A percentile compares a stretch with the other conserved stretches of the same genome.
phyloP scores from a whole-genome alignment of 2,113 vertebrate genomes.

The Pelodiscus sinensis region DNA sequence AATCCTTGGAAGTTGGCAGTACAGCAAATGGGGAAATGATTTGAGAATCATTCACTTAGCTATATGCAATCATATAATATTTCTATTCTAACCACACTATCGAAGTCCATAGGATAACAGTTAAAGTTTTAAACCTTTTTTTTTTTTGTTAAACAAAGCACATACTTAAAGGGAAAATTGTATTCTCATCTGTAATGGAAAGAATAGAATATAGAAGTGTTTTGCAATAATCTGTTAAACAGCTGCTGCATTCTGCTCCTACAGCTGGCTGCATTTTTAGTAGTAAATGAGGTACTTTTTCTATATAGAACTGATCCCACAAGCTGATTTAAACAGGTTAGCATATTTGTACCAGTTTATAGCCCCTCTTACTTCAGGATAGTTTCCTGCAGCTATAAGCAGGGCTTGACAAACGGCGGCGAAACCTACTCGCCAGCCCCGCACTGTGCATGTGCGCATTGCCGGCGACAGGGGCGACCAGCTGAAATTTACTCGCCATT shows the following conservation, averaged over 20 bases:
- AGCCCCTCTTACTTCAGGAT: background rate
- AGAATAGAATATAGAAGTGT: background rate
- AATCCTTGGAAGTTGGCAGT: background rate
- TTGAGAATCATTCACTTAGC: background rate
- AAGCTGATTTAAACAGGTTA: background rate
- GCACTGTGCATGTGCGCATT: too few species aligned
- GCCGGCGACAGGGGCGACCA: too few species aligned
- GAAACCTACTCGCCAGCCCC: too few species aligned
- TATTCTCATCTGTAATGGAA: background rate
- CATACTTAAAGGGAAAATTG: background rate
- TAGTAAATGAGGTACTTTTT: background rate
- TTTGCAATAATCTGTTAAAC: background rate
- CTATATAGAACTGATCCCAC: background rate
- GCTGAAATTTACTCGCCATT: too few species aligned
- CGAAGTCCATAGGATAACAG: background rate
- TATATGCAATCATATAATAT: background rate
- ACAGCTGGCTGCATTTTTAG: background rate
- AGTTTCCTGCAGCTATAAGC: background rate
- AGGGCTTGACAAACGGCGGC: too few species aligned
- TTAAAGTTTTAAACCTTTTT: background rate
- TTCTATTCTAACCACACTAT: background rate
- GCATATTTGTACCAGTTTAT: background rate
- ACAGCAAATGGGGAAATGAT: background rate
- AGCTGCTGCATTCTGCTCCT: background rate
- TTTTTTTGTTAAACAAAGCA: background rate